Evolutionary conservation across 2,113 vertebrate genomes (phyloP), one percentile per base, ranked within the genome.

Genomic region (Prietella phreatophila): DNA sequence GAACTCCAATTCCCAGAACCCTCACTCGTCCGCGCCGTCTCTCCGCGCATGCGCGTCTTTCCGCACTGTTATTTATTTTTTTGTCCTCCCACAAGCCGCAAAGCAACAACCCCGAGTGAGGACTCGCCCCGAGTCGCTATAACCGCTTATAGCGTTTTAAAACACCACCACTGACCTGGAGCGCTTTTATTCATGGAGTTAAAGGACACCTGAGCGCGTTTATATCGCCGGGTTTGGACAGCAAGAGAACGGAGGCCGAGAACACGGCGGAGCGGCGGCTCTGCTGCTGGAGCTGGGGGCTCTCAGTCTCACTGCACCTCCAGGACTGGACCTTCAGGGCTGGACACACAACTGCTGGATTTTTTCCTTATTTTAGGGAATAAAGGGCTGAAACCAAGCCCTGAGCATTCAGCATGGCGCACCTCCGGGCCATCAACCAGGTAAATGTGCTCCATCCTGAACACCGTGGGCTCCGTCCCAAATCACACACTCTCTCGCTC

Each of bases 401-500:
- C 88, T 88, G 89, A 88, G 85, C 88, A 56, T 89, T 87, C 84
- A 92, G 90, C 89, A 96, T 96, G 95, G 95, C 95, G 90, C 95
- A 96, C 92, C 95, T 96, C 85, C 93, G 92, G 91, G 92, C 94
- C 93, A 94, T 96, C 58, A 95, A 95, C 92, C 94, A 95, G 95
- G 95, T 95, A 94, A n/a, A 89, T 36, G 93, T 91, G 89, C 88
- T 8, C 83, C 71, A 65, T 42, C 56, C 79, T 17, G 0, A 60
- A 78, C 27, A 25, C 50, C 58, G 1, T 4, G 25, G 56, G 60
- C 33, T 82, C 27, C 3, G 58, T 86, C 60, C 50, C 65, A 36
- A 84, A 84, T 71, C 47, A 25, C 82, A n/a, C n/a, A n/a, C n/a
- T n/a, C n/a, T n/a, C n/a, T 14, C 27, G 30, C n/a, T 47, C 5